A percentile compares a stretch with the other conserved stretches of the same genome.
Conservation (phyloP, 2,113 vertebrate genomes). For the Rhinolophus ferrumequinum region DNA sequence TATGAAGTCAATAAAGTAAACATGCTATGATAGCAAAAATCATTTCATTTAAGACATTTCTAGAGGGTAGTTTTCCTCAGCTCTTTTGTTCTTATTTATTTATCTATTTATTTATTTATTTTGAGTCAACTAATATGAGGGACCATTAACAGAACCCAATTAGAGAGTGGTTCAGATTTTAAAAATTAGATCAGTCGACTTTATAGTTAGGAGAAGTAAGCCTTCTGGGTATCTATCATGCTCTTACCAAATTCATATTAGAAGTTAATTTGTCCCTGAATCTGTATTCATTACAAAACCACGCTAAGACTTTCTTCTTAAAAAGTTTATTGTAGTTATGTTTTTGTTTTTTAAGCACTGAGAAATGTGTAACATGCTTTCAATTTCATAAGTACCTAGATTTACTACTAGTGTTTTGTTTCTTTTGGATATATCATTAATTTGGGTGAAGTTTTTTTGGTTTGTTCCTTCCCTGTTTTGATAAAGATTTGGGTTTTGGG, state of each 20-base stretch:
- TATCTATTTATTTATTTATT: background rate
- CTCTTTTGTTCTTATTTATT: background rate
- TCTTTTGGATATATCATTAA: background rate
- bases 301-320: background rate
- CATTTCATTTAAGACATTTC: background rate
- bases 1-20: background rate
- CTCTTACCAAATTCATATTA: background rate
- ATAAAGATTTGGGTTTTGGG: background rate
- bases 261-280: background rate
- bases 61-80: background rate
- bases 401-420: background rate
- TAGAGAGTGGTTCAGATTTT: background rate
- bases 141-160: background rate
- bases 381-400: background rate
- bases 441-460: background rate
- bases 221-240: background rate
- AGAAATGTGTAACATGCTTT: background rate
- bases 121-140: background rate
- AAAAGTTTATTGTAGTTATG: background rate
- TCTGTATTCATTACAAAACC: background rate
- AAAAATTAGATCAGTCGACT: background rate
- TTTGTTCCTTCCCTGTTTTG: background rate
- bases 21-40: background rate
- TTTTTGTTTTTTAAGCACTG: background rate
- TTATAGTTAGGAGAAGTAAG: background rate